phyloP scores from a whole-genome alignment of 2,113 vertebrate genomes.

The Pomatostomus ruficeps region DNA sequence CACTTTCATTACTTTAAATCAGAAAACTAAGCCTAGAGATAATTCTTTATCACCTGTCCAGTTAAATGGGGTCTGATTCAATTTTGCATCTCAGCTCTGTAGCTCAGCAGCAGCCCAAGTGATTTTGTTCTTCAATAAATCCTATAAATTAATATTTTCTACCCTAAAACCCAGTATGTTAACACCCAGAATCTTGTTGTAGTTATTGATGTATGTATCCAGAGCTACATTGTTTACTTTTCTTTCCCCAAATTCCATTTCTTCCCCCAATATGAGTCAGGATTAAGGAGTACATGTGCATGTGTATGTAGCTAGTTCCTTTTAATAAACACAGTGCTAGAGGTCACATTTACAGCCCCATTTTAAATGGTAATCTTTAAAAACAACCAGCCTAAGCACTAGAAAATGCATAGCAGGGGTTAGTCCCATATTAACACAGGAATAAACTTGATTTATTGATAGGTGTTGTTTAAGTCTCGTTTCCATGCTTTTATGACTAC shows the following conservation, averaged over 20 bases:
- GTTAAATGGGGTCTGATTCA: background rate
- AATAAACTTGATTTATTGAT: background rate
- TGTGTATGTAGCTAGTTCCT: background rate
- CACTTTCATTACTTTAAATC: background rate
- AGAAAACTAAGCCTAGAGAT: background rate
- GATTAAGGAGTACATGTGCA: background rate
- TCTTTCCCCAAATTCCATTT: background rate
- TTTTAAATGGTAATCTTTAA: background rate
- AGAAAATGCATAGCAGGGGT: background rate
- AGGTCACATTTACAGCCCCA: background rate
- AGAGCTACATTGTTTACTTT: background rate
- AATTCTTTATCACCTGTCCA: background rate
- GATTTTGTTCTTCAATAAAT: background rate
- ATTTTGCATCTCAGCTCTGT: background rate
- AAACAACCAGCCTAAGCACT: background rate
- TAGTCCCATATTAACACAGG: background rate
- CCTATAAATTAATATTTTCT: background rate
- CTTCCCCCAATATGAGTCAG: accelerated
- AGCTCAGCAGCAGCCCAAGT: background rate
- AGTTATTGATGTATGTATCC: background rate
- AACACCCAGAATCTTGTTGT: background rate
- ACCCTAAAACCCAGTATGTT: background rate
- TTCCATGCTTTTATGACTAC: background rate
- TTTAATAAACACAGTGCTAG: background rate
- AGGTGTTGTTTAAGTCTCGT: background rate